phyloP scores from a whole-genome alignment of 2,797 vertebrate species.

The Sebastolobus alascanus region DNA sequence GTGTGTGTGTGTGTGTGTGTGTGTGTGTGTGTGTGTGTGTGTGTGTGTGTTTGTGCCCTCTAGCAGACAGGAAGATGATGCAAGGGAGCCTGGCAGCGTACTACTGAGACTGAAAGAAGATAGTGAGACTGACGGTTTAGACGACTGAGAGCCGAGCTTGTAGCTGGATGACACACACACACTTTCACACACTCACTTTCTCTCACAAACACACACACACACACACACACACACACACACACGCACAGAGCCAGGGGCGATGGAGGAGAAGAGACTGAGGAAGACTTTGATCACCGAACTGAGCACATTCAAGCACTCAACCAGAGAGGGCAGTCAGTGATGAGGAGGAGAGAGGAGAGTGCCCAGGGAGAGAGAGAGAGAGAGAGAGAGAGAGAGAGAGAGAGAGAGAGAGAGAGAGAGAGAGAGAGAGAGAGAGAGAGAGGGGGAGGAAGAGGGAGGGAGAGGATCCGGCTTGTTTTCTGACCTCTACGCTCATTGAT shows the following conservation, averaged over 20 bases:
- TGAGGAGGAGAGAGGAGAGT: conserved; percentile 74
- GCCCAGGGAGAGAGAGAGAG: conserved; percentile 43
- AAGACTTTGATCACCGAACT: conserved; percentile 86
- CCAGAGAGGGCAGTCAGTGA: conserved; percentile 81
- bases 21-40: conserved; percentile 10
- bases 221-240: conserved; percentile 42
- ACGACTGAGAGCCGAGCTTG: conserved; percentile 66
- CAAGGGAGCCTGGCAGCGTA: conserved; percentile 70
- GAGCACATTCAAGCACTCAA: conserved; percentile 82
- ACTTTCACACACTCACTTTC: conserved; percentile 39
- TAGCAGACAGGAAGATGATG: conserved; percentile 71
- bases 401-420: conserved; percentile 9
- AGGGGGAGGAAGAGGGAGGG: conserved; percentile 11
- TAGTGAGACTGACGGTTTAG: conserved; percentile 71
- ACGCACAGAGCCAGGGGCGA: conserved; percentile 70
- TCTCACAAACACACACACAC: conserved; percentile 34
- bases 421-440: too few relatives aligned
- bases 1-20: not conserved
- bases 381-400: conserved; percentile 55
- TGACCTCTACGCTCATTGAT: conserved; percentile 79
- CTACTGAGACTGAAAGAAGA: conserved; percentile 72
- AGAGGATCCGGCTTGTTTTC: conserved; percentile 62
- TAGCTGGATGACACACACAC: conserved; percentile 60
- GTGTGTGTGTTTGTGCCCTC: conserved; percentile 55
- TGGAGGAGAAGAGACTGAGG: conserved; percentile 81